These are phyloP conservation scores for Alcis repandata DNA, from an alignment of 2,888 invertebrate genomes.

Conservation along the genomic window DNA sequence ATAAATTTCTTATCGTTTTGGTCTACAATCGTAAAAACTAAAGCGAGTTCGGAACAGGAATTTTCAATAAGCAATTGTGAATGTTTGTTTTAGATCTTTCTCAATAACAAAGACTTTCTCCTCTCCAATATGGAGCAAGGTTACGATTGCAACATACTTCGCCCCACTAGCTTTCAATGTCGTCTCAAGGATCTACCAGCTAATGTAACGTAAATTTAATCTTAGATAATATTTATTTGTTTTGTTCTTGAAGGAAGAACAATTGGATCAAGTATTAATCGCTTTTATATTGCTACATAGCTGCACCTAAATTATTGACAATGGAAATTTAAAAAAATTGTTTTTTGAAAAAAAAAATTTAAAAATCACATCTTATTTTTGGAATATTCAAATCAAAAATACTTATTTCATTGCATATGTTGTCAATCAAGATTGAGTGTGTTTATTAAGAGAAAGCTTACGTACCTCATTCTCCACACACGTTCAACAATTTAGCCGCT, in stretches of 20 bases:
- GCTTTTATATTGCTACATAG: neutral
- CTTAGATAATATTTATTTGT: neutral
- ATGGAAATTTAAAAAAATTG: neutral
- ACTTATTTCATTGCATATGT: too few relatives aligned
- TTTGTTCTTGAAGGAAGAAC: neutral
- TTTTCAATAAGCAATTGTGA: conserved; percentile 11
- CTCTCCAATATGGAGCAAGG: conserved; percentile 41
- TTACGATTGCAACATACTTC: conserved; percentile 33
- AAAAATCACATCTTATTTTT: too few relatives aligned
- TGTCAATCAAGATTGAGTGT: too few relatives aligned
- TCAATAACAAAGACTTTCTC: conserved; percentile 19
- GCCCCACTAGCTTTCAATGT: conserved; percentile 33
- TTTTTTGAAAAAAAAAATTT: too few relatives aligned
- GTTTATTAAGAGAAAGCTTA: too few relatives aligned
- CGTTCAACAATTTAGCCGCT: neutral
- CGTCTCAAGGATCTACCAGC: conserved; percentile 35
- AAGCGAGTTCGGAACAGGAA: neutral
- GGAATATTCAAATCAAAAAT: too few relatives aligned
- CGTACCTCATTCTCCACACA: neutral
- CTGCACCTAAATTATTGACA: neutral
- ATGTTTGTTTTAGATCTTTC: conserved; percentile 11
- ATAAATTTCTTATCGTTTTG: neutral
- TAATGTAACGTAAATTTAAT: neutral
- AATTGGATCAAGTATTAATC: neutral
- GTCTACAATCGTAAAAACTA: neutral